Evolutionary conservation across 2,797 vertebrate species (phyloP).

Genomic region (Gambelia wislizenii): DNA sequence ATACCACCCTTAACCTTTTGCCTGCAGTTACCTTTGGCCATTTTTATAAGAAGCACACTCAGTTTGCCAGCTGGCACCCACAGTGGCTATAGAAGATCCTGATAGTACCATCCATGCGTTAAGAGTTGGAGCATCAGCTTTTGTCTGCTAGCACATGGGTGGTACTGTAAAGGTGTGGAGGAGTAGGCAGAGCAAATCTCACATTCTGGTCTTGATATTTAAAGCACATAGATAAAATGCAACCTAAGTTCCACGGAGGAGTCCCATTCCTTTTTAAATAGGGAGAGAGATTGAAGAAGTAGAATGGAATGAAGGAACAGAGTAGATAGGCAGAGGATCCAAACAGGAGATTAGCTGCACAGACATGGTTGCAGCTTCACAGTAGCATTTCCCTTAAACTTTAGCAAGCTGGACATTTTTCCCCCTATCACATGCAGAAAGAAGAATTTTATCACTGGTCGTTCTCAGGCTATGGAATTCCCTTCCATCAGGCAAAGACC

Average conservation of each 20-base stretch:
- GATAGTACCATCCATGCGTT: background rate
- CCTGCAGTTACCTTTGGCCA: conserved; percentile 40
- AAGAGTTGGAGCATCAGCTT: background rate
- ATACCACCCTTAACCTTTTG: conserved; percentile 51
- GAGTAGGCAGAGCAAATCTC: no score
- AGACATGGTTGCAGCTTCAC: background rate
- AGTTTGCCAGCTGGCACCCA: background rate
- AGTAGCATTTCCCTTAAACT: background rate
- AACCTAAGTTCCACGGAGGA: background rate
- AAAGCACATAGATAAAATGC: background rate
- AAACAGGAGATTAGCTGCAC: background rate
- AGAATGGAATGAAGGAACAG: background rate
- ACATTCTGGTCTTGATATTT: background rate
- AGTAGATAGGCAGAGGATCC: background rate
- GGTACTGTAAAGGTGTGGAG: background rate
- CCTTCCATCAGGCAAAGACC: no score
- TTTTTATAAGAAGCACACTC: background rate
- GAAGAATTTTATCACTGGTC: no score
- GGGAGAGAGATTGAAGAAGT: background rate
- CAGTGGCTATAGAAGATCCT: no score
- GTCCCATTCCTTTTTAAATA: background rate
- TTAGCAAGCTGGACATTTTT: background rate
- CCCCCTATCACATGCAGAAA: background rate
- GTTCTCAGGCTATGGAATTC: no score
- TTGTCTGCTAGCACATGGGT: background rate